Evolutionary conservation across 1,140 invertebrate genomes (phyloP).

Genomic region (Drosophila trapezifrons): DNA sequence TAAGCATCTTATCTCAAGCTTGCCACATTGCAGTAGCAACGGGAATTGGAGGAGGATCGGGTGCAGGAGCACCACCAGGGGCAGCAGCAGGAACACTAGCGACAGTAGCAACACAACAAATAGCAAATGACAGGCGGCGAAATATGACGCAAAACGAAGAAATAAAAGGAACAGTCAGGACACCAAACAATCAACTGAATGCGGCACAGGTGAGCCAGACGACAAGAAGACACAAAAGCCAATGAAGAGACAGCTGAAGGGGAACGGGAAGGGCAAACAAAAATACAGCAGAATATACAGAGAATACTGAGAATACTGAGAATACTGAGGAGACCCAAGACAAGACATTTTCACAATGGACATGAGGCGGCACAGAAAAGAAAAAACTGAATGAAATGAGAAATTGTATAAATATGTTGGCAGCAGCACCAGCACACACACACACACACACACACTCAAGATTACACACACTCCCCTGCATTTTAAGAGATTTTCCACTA

Average conservation of each 20-base stretch:
- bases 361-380: slow-evolving; percentile 5
- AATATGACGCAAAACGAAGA: slow-evolving; percentile 44
- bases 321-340: no score
- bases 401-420: slow-evolving; percentile 81
- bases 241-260: slow-evolving; percentile 32
- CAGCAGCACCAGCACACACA: slow-evolving; percentile 53
- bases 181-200: slow-evolving; percentile 50
- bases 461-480: slow-evolving; percentile 49
- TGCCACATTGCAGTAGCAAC: slow-evolving; percentile 63
- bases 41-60: not conserved
- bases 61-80: slow-evolving; percentile 16
- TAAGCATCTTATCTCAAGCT: slow-evolving; percentile 68
- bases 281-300: slow-evolving; percentile 8
- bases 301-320: no score
- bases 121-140: slow-evolving; percentile 49
- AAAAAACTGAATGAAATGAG: slow-evolving; percentile 72
- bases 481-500: slow-evolving; percentile 77
- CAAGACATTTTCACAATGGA: slow-evolving; percentile 55
- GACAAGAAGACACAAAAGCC: slow-evolving; percentile 41
- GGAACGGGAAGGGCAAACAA: not conserved
- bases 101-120: slow-evolving; percentile 31
- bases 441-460: slow-evolving; percentile 27
- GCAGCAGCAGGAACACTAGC: slow-evolving; percentile 1
- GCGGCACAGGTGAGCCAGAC: slow-evolving; percentile 47
- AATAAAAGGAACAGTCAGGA: slow-evolving; percentile 51